These are phyloP conservation scores for Leptobrachium ailaonicum DNA, from an alignment of 2,113 vertebrate genomes.

Conservation along the genomic window DNA sequence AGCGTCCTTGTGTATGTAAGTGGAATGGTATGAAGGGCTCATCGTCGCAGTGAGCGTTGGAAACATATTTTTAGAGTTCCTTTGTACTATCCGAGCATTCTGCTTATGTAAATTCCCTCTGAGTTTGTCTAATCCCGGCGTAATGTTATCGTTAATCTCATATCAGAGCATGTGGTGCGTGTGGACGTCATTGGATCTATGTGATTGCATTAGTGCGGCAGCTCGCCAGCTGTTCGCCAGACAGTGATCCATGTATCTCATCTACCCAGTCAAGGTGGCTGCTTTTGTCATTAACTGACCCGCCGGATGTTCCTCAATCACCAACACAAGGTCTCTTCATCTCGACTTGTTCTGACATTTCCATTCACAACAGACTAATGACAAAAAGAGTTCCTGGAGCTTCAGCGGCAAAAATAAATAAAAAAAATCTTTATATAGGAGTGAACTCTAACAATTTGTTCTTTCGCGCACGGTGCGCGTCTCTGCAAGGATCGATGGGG, in stretches of 20 bases:
- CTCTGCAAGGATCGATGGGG: background rate
- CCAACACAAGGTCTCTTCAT: background rate
- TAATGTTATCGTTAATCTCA: background rate
- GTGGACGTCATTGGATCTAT: background rate
- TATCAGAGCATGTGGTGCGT: background rate
- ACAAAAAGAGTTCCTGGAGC: background rate
- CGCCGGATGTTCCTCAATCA: background rate
- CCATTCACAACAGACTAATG: background rate
- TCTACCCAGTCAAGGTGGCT: background rate
- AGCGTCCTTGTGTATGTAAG: too few relatives aligned
- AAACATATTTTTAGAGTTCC: too few relatives aligned
- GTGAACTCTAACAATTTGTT: background rate
- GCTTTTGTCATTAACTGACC: slow-evolving; percentile 8
- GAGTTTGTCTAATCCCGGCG: background rate
- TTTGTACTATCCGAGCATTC: too few relatives aligned
- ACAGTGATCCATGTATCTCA: background rate
- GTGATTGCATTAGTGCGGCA: background rate
- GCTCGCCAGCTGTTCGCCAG: background rate
- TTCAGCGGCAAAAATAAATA: background rate
- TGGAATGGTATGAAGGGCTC: too few relatives aligned
- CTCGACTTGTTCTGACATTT: slow-evolving; percentile 1
- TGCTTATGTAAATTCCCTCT: too few relatives aligned
- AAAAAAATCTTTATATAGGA: background rate
- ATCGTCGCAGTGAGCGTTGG: too few relatives aligned
- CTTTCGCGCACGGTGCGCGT: background rate